These are phyloP conservation scores for Meloidogyne hapla DNA, from an alignment of 1,140 invertebrate species.

Conservation along the genomic window DNA sequence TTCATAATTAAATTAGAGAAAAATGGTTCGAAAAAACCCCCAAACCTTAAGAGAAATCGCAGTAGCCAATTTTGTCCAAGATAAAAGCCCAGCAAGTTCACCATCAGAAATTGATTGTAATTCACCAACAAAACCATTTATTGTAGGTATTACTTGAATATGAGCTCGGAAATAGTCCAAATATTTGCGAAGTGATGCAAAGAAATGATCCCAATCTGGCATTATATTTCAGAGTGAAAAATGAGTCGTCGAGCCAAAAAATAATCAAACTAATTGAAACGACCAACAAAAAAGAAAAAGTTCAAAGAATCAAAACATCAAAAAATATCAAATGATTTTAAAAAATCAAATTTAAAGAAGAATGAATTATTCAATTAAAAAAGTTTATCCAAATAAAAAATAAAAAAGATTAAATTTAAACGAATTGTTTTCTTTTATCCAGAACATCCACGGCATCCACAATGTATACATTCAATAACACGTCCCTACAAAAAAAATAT, in stretches of 20 bases:
- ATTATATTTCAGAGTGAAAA: background rate
- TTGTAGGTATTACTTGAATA: conserved; percentile 9
- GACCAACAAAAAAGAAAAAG: background rate
- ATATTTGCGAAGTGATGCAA: conserved; percentile 37
- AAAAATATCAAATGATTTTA: no score
- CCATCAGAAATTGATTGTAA: conserved; percentile 32
- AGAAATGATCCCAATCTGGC: conserved; percentile 35
- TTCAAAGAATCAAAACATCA: no score
- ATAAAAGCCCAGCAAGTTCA: conserved; percentile 32
- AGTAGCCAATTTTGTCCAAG: conserved; percentile 33
- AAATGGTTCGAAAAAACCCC: conserved; percentile 24
- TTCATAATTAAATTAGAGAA: background rate
- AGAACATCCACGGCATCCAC: conserved; percentile 62
- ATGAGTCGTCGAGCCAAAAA: background rate
- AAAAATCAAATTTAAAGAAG: no score
- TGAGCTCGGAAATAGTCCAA: conserved; percentile 43
- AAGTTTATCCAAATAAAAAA: background rate
- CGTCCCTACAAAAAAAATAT: conserved; percentile 41
- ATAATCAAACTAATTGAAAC: background rate
- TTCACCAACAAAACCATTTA: conserved; percentile 8
- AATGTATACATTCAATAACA: conserved; percentile 64
- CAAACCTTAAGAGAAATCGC: conserved; percentile 24
- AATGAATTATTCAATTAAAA: no score
- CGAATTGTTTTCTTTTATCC: conserved; percentile 43
- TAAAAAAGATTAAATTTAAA: background rate